Percentiles rank a stretch among this genome's conserved stretches.
Evolutionary conservation across 1,140 invertebrate genomes (phyloP).

Genomic region (Drosophila burlai): DNA sequence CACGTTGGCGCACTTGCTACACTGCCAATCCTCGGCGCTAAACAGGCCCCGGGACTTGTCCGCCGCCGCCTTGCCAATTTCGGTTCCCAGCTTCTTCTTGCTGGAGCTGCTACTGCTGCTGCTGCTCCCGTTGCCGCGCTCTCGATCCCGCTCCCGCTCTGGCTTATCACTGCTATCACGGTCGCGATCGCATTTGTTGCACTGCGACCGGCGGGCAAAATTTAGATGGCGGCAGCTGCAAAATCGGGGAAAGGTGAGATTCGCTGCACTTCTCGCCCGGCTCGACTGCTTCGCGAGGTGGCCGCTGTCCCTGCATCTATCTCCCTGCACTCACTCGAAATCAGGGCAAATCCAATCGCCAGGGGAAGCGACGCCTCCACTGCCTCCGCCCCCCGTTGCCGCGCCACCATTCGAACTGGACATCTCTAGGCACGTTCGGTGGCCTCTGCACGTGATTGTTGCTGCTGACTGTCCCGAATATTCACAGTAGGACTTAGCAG

Average conservation of each 20-base stretch:
- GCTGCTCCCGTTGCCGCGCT: slow-evolving; percentile 85
- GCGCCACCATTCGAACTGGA: slow-evolving; percentile 56
- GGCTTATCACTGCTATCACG: slow-evolving; percentile 66
- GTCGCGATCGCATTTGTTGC: slow-evolving; percentile 93
- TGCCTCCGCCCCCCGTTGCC: slow-evolving; percentile 28
- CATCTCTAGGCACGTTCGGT: slow-evolving; percentile 45
- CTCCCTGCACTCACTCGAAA: slow-evolving; percentile 83
- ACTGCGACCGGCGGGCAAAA: slow-evolving; percentile 95
- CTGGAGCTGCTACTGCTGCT: slow-evolving; percentile 86
- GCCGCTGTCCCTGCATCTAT: slow-evolving; percentile 54
- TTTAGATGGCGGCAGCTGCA: slow-evolving; percentile 96
- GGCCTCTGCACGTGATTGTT: slow-evolving; percentile 7
- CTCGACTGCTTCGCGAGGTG: slow-evolving; percentile 17
- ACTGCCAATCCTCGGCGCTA: slow-evolving; percentile 99
- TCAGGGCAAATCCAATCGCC: slow-evolving; percentile 88
- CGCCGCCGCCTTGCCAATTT: slow-evolving; percentile 98
- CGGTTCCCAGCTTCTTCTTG: slow-evolving; percentile 96
- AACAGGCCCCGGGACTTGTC: slow-evolving; percentile 99
- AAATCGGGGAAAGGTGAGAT: slow-evolving; percentile 46
- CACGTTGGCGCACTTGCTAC: slow-evolving; percentile 99
- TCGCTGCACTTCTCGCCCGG: slow-evolving; percentile 37
- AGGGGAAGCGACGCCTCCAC: slow-evolving; percentile 68
- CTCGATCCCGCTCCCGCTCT: slow-evolving; percentile 56
- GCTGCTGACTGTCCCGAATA: slow-evolving; percentile 24
- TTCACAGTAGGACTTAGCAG: slow-evolving; percentile 5